Percentiles rank a stretch among this genome's conserved stretches.
Conservation (phyloP, 2,797 vertebrate genomes). For the Otus scops region DNA sequence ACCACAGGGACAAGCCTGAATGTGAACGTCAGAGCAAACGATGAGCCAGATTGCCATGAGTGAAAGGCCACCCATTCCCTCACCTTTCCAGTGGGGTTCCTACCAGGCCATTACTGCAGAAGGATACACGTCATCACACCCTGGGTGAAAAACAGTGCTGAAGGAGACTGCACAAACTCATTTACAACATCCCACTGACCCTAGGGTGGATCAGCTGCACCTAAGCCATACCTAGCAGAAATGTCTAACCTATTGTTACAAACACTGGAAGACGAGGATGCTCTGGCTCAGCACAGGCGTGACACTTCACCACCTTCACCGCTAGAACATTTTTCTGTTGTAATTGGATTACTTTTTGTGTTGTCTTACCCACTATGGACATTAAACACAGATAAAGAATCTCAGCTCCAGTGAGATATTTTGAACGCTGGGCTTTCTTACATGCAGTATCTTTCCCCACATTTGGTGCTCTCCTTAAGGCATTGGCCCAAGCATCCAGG, state of each 20-base stretch:
- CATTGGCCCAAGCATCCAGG: not conserved
- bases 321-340: not conserved
- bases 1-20: not conserved
- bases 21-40: accelerated
- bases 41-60: not conserved
- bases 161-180: not conserved
- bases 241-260: not conserved
- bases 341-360: not conserved
- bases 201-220: not conserved
- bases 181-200: not conserved
- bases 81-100: not conserved
- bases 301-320: not conserved
- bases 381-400: not conserved
- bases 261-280: not conserved
- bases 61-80: not conserved
- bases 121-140: not conserved
- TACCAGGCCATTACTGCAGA: not conserved
- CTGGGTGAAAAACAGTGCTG: not conserved
- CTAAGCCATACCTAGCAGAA: not conserved
- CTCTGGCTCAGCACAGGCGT: not conserved
- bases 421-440: not conserved
- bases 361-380: not conserved
- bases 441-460: not conserved
- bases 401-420: not conserved
- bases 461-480: not conserved